Percentiles rank a stretch among this genome's conserved stretches.
These are phyloP conservation scores for Caenorhabditis panamensis DNA, from an alignment of 2,888 invertebrate genomes.

Conservation along the genomic window DNA sequence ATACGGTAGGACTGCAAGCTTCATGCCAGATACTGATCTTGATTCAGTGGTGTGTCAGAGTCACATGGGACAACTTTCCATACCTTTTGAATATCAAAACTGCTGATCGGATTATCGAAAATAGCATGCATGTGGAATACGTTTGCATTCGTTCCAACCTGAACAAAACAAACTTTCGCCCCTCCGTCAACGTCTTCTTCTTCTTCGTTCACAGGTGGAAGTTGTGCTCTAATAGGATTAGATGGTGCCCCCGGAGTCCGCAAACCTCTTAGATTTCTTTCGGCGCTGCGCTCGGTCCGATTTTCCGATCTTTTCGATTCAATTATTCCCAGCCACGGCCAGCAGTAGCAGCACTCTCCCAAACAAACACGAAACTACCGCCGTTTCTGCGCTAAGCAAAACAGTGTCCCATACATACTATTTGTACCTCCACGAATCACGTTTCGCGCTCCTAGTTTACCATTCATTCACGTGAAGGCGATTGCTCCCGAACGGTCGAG, in stretches of 20 bases:
- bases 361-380: slow-evolving; percentile 15
- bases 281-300: slow-evolving; percentile 8
- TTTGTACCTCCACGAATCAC: slow-evolving; percentile 16
- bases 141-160: no score
- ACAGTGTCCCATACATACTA: neutral
- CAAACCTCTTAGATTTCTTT: slow-evolving; percentile 37
- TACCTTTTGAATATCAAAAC: slow-evolving; percentile 33
- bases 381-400: neutral
- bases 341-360: neutral
- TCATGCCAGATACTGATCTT: no score
- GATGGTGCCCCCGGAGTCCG: slow-evolving; percentile 24
- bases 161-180: no score
- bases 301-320: slow-evolving; percentile 36
- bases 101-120: slow-evolving; percentile 14
- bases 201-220: slow-evolving; percentile 30
- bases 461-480: slow-evolving; percentile 20
- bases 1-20: slow-evolving; percentile 7
- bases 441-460: slow-evolving; percentile 9
- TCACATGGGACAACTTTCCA: no score
- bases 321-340: slow-evolving; percentile 15
- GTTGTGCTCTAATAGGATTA: slow-evolving; percentile 36
- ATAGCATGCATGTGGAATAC: no score
- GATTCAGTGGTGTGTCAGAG: no score
- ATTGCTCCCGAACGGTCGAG: slow-evolving; percentile 28
- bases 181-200: neutral